Evolutionary conservation across 2,797 vertebrate genomes (phyloP).

Genomic region (Linurgus olivaceus): DNA sequence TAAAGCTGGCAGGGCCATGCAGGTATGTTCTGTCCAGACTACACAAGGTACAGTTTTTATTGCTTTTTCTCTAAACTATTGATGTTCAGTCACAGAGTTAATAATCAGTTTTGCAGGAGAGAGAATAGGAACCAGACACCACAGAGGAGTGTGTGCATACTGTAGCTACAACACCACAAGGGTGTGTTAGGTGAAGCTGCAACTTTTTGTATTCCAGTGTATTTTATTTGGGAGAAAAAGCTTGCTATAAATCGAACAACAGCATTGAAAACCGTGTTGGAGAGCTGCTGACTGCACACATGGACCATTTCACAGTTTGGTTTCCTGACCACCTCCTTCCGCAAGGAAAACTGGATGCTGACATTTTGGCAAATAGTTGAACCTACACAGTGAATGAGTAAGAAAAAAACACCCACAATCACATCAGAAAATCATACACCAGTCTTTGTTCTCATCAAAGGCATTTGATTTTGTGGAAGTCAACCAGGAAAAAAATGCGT

Average conservation of each 20-base stretch:
- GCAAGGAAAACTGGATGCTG: background rate
- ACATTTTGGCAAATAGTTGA: background rate
- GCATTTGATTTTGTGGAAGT: background rate
- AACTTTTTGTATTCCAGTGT: background rate
- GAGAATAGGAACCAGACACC: background rate
- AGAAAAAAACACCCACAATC: background rate
- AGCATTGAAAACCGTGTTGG: background rate
- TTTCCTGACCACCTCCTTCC: background rate
- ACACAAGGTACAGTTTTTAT: background rate
- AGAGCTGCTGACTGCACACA: background rate
- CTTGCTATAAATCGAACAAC: background rate
- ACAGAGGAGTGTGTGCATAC: background rate
- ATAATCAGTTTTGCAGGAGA: background rate
- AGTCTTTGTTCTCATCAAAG: background rate
- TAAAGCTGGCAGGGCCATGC: background rate
- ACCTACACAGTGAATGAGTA: background rate
- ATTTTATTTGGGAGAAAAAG: background rate
- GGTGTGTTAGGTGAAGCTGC: rapidly evolving
- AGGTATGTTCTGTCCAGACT: background rate
- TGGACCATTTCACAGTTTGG: background rate
- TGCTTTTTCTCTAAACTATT: background rate
- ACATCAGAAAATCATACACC: background rate
- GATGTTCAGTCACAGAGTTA: background rate
- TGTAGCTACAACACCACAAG: background rate
- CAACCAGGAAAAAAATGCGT: background rate